Evolutionary conservation across 2,113 vertebrate species (phyloP).

Genomic region (Tragulus kanchil): DNA sequence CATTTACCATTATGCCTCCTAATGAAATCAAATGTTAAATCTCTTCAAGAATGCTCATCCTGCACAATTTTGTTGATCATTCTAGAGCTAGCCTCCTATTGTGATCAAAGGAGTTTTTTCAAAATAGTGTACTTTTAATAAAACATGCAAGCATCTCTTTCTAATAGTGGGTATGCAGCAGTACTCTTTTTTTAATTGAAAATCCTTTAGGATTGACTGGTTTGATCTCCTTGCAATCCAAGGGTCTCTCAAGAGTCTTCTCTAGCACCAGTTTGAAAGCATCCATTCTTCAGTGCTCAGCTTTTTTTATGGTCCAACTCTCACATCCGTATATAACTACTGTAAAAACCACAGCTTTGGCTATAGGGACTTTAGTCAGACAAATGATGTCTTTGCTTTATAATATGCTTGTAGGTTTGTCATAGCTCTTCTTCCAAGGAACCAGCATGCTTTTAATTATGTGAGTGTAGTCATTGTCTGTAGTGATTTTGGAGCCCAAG

Average conservation of each 20-base stretch:
- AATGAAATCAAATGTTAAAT: background rate
- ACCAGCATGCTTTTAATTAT: accelerated
- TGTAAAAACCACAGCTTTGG: background rate
- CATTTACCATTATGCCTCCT: background rate
- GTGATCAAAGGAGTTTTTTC: background rate
- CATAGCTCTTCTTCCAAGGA: background rate
- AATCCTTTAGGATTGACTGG: too few relatives aligned
- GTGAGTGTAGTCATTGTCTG: background rate
- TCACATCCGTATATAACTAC: background rate
- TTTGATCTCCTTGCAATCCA: background rate
- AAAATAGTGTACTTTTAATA: background rate
- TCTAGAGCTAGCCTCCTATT: too few relatives aligned
- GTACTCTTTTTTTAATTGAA: too few relatives aligned
- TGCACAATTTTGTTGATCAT: background rate
- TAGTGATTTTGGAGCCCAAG: background rate
- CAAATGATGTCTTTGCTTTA: background rate
- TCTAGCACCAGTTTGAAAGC: background rate
- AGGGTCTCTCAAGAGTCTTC: background rate
- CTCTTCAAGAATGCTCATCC: background rate
- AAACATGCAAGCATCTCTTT: background rate
- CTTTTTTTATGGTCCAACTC: background rate
- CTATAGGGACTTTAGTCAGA: background rate
- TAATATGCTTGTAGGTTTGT: background rate
- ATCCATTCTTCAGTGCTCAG: background rate
- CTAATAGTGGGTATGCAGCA: background rate